A percentile compares a stretch with the other conserved stretches of the same genome.
Conservation (phyloP, 2,888 invertebrate genomes). For the Eugnorisma glareosa region DNA sequence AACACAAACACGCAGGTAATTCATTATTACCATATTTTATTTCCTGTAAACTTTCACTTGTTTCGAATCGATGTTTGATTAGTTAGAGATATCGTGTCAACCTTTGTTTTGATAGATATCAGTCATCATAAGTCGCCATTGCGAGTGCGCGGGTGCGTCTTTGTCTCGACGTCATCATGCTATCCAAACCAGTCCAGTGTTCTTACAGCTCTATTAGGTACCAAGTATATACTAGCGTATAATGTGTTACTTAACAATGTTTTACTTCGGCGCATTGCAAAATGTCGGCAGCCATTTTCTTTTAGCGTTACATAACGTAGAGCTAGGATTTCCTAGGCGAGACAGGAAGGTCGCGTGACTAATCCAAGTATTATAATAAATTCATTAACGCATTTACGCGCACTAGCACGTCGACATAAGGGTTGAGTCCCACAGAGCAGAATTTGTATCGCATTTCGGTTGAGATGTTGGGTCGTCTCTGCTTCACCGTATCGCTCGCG, state of each 20-base stretch:
- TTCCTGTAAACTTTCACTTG: background rate
- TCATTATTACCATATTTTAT: background rate
- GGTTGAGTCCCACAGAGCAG: constrained; percentile 72
- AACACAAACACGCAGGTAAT: constrained; percentile 26
- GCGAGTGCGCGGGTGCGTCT: too few species aligned
- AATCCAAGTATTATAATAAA: constrained; percentile 32
- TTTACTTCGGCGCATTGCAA: background rate
- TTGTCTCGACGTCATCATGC: background rate
- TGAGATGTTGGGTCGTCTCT: background rate
- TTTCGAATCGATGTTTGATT: background rate
- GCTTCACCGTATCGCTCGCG: background rate
- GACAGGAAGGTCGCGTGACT: constrained; percentile 43
- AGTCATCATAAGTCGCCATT: background rate
- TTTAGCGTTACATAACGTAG: background rate
- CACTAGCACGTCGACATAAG: constrained; percentile 50
- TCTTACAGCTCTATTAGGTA: background rate
- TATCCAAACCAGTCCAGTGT: background rate
- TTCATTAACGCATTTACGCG: constrained; percentile 43
- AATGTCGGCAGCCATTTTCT: background rate
- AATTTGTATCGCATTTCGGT: background rate
- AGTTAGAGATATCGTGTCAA: constrained; percentile 4
- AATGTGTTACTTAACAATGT: constrained; percentile 4
- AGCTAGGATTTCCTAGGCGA: background rate
- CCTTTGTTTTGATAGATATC: background rate
- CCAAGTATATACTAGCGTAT: background rate